Evolutionary conservation across 2,888 invertebrate genomes (phyloP), one percentile per base, ranked within the genome.

Genomic region (Aquatica leii): DNA sequence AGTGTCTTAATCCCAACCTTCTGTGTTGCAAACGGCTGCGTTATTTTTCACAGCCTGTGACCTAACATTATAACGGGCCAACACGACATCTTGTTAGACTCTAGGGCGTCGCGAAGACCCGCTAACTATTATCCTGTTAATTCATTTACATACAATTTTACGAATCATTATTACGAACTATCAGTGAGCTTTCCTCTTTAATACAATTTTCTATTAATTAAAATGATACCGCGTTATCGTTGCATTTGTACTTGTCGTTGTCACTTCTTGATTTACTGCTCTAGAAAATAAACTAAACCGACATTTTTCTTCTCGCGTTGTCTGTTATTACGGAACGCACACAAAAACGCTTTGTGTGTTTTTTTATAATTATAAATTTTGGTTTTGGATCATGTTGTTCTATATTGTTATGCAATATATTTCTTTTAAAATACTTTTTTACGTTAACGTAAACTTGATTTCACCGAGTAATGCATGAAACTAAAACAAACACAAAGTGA

Each of bases 1-100:
- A 81, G 81, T 81, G 81, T 81, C 81, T 81, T 82, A 81, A 81
- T 81, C 80, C 81, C 79, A 76, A 77, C 79, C 79, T 78, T 76
- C 77, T 78, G 77, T 76, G 78, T 75, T 77, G 79, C 77, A 79
- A 80, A 80, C 78, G 76, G 79, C 78, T 75, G 76, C 77, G 77
- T 78, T 79, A 80, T 80, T 81, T 80, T 80, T 80, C 80, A 79
- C 78, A 78, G 78, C 71, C 77, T 78, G 79, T 76, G 78, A 80
- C 79, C 79, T 75, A 78, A 77, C 78, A 78, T 80, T 79, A 78
- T 76, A 71, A 72, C 76, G 75, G 76, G 74, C 76, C 76, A 73
- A 76, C 74, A 73, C 77, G 76, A 72, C 72, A 73, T 76, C 74
- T 76, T 72, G 74, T 74, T 74, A 74, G 71, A 73, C 70, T 69